Percentiles rank a stretch among this genome's conserved stretches.
Conservation (phyloP, 2,888 invertebrate genomes). For the Loripinus fragilis region DNA sequence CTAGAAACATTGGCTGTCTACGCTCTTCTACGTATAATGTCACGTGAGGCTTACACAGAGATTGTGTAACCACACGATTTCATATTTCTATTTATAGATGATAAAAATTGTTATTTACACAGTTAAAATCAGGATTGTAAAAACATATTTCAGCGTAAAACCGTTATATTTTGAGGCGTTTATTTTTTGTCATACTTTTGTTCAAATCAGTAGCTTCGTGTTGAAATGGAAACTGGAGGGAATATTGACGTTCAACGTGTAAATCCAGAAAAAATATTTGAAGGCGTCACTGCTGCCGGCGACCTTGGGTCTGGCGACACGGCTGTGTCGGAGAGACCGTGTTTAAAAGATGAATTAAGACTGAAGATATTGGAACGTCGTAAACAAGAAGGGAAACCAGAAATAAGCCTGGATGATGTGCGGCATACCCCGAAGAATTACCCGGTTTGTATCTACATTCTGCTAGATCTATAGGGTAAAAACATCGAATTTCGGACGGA, state of each 20-base stretch:
- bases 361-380: slow-evolving; percentile 30
- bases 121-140: background rate
- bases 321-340: background rate
- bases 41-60: too few species aligned
- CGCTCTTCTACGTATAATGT: too few species aligned
- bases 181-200: too few species aligned
- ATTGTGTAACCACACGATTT: background rate
- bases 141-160: background rate
- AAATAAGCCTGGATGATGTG: slow-evolving; percentile 11
- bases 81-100: slow-evolving; percentile 10
- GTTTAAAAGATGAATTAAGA: slow-evolving; percentile 27
- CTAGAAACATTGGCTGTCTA: too few species aligned
- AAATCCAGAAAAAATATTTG: background rate
- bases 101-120: background rate
- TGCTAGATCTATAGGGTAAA: too few species aligned
- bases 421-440: slow-evolving; percentile 14
- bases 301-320: background rate
- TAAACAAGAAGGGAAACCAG: slow-evolving; percentile 20
- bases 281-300: background rate
- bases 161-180: background rate
- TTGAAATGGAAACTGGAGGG: too few species aligned
- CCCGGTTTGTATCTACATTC: slow-evolving; percentile 21
- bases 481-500: too few species aligned
- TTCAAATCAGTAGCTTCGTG: too few species aligned
- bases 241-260: background rate